Conservation (phyloP, 2,888 invertebrate genomes). For the Oscheius sp. region DNA sequence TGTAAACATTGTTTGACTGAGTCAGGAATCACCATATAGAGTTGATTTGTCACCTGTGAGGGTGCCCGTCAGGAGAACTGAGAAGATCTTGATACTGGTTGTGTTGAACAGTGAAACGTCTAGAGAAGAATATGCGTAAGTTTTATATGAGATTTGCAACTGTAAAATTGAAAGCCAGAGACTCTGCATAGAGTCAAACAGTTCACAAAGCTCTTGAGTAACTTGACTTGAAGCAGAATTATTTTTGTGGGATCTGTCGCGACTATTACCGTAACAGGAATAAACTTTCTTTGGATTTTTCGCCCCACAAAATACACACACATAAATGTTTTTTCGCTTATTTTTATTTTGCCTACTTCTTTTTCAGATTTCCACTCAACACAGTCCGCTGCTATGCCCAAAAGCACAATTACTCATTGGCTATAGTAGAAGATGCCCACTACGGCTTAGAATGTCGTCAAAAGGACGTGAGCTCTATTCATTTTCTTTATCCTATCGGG, state of each 20-base stretch:
- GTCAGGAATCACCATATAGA: neutral
- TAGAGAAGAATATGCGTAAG: conserved; percentile 19
- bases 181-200: no score
- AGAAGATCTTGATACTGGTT: conserved; percentile 23
- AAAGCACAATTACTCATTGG: conserved; percentile 41
- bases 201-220: no score
- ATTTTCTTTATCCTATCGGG: neutral
- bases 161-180: no score
- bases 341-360: neutral
- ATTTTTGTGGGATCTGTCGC: no score
- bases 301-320: no score
- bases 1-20: neutral
- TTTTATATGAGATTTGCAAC: no score
- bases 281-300: no score
- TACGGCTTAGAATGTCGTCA: conserved; percentile 37
- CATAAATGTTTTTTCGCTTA: no score
- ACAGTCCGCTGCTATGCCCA: conserved; percentile 44
- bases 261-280: no score
- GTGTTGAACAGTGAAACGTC: conserved; percentile 9
- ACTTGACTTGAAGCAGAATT: no score
- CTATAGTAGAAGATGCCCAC: conserved; percentile 38
- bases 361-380: conserved; percentile 38
- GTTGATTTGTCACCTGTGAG: conserved; percentile 15
- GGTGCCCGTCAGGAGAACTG: neutral
- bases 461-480: conserved; percentile 39